phyloP scores from a whole-genome alignment of 2,888 invertebrate genomes.

The Noctua comes region DNA sequence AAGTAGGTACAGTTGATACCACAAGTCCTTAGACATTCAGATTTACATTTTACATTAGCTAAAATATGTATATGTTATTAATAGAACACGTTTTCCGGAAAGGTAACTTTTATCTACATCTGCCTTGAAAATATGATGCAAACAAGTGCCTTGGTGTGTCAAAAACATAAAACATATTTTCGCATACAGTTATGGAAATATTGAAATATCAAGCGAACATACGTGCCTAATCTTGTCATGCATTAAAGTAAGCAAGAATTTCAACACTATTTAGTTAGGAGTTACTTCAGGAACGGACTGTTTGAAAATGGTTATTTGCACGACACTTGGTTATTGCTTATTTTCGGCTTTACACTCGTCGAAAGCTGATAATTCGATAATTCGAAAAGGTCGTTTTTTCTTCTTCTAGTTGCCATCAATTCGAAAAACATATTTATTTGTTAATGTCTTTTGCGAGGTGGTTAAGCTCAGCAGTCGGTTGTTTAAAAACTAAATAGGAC shows the following conservation, averaged over 20 bases:
- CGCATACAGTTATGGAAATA: slow-evolving; percentile 38
- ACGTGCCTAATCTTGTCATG: slow-evolving; percentile 44
- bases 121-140: slow-evolving; percentile 25
- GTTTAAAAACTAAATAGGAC: background rate
- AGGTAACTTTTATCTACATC: slow-evolving; percentile 12
- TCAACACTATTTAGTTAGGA: slow-evolving; percentile 1
- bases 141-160: slow-evolving; percentile 6
- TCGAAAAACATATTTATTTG: background rate
- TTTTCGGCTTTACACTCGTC: background rate
- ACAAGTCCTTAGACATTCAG: slow-evolving; percentile 1
- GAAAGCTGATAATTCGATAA: background rate
- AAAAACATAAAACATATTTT: slow-evolving; percentile 34
- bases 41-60: slow-evolving; percentile 31
- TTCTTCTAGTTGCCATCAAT: background rate
- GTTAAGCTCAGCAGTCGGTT: background rate
- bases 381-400: background rate
- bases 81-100: slow-evolving; percentile 20
- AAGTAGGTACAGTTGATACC: background rate
- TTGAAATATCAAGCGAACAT: background rate
- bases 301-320: background rate
- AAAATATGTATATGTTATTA: slow-evolving; percentile 8
- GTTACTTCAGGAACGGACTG: background rate
- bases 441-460: background rate
- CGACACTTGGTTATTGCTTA: background rate
- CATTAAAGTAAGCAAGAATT: slow-evolving; percentile 14